These are phyloP conservation scores for Eupithecia abbreviata DNA, from an alignment of 2,888 invertebrate genomes.

Conservation along the genomic window DNA sequence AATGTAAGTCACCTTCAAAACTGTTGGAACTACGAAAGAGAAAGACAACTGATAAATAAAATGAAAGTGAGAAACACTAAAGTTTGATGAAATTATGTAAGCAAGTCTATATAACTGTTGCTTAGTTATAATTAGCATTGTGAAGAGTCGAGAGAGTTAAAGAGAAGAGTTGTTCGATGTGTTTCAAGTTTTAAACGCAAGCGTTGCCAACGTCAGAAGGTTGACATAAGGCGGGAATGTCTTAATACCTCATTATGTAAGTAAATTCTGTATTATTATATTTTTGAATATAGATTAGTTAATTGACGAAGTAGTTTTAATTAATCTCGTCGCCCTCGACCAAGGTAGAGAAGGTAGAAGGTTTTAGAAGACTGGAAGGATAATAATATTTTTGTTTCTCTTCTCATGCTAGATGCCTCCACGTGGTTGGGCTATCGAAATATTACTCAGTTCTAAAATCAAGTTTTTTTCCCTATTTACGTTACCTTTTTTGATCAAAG, in stretches of 20 bases:
- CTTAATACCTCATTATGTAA: slow-evolving; percentile 24
- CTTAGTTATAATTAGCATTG: not conserved
- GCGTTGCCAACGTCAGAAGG: not conserved
- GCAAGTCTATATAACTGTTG: not conserved
- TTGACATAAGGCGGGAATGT: not conserved
- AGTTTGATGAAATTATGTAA: not conserved
- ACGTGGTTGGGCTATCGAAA: too few relatives aligned
- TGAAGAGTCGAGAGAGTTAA: not conserved
- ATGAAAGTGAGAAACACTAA: not conserved
- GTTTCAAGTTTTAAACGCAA: not conserved
- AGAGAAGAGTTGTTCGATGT: not conserved
- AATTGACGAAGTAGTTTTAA: not conserved
- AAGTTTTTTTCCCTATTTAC: too few relatives aligned
- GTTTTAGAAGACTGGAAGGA: not conserved
- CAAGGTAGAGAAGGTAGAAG: not conserved
- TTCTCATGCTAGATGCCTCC: not conserved
- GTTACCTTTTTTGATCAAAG: too few relatives aligned
- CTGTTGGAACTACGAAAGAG: not conserved
- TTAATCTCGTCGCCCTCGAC: not conserved
- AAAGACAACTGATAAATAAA: not conserved
- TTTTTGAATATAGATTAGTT: slow-evolving; percentile 39
- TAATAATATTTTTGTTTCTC: not conserved
- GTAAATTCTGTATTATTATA: slow-evolving; percentile 27
- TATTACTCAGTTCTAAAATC: too few relatives aligned
- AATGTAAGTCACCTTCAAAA: not conserved